Evolutionary conservation across 2,888 invertebrate genomes (phyloP).

Genomic region (Cabera pusaria): DNA sequence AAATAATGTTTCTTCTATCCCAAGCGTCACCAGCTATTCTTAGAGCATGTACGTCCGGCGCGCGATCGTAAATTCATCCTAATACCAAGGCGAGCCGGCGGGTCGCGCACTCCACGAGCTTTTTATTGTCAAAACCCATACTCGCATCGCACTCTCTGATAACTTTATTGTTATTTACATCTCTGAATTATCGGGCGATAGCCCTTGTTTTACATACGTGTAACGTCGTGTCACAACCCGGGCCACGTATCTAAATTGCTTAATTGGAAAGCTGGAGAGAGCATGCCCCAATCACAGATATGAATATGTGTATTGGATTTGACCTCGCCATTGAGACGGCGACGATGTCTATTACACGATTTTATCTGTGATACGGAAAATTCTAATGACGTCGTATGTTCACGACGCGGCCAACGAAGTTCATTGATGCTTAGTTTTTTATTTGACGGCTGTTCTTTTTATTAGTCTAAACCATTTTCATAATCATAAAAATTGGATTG

Average conservation of each 20-base stretch:
- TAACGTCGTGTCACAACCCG: conserved; percentile 68
- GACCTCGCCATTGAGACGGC: conserved; percentile 64
- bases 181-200: conserved; percentile 77
- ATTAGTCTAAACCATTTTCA: too few relatives aligned
- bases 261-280: conserved; percentile 77
- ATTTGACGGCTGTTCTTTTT: too few relatives aligned
- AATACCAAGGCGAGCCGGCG: conserved; percentile 57
- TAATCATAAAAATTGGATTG: too few relatives aligned
- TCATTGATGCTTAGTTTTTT: too few relatives aligned
- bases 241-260: conserved; percentile 78
- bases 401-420: too few relatives aligned
- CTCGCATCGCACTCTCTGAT: conserved; percentile 67
- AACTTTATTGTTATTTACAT: conserved; percentile 83
- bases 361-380: conserved; percentile 57
- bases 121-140: conserved; percentile 82
- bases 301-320: conserved; percentile 57
- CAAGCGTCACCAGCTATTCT: conserved; percentile 11
- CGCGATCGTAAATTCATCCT: conserved; percentile 68
- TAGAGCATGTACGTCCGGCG: conserved; percentile 27
- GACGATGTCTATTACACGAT: conserved; percentile 51
- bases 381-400: too few relatives aligned
- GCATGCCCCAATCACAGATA: conserved; percentile 60
- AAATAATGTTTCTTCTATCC: conserved; percentile 10
- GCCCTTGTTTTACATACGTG: conserved; percentile 78
- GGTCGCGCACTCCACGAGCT: conserved; percentile 58